Conservation (phyloP, 2,888 invertebrate species). For the Stenodera caucasica region DNA sequence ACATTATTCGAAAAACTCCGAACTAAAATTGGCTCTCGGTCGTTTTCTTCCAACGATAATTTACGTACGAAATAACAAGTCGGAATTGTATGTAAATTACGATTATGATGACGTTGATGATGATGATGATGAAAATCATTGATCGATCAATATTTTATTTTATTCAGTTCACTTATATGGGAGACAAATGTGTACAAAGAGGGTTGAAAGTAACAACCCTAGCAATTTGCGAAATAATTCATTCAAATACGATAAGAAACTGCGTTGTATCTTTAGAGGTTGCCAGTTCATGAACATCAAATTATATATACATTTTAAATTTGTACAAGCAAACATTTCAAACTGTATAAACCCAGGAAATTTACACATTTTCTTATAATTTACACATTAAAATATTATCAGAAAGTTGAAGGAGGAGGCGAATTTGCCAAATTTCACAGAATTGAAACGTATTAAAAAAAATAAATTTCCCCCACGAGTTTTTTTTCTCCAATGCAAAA, state of each 20-base stretch:
- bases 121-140: too few species aligned
- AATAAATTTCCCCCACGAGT: neutral
- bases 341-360: constrained; percentile 25
- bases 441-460: neutral
- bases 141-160: too few species aligned
- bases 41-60: too few species aligned
- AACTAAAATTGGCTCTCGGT: too few species aligned
- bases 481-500: neutral
- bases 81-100: too few species aligned
- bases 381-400: constrained; percentile 27
- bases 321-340: constrained; percentile 29
- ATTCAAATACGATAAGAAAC: constrained; percentile 13
- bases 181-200: too few species aligned
- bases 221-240: constrained; percentile 21
- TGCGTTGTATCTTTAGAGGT: constrained; percentile 30
- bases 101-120: too few species aligned
- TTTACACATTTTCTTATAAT: constrained; percentile 28
- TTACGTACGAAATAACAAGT: too few species aligned
- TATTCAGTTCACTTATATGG: too few species aligned
- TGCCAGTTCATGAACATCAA: constrained; percentile 28
- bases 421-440: constrained; percentile 5
- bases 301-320: constrained; percentile 25
- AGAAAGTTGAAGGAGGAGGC: constrained; percentile 5
- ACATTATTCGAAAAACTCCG: too few species aligned
- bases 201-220: constrained; percentile 18